A percentile compares a stretch with the other conserved stretches of the same genome.
These are phyloP conservation scores for Microcebus lehilahytsara DNA, from an alignment of 2,113 vertebrate genomes.

Conservation along the genomic window DNA sequence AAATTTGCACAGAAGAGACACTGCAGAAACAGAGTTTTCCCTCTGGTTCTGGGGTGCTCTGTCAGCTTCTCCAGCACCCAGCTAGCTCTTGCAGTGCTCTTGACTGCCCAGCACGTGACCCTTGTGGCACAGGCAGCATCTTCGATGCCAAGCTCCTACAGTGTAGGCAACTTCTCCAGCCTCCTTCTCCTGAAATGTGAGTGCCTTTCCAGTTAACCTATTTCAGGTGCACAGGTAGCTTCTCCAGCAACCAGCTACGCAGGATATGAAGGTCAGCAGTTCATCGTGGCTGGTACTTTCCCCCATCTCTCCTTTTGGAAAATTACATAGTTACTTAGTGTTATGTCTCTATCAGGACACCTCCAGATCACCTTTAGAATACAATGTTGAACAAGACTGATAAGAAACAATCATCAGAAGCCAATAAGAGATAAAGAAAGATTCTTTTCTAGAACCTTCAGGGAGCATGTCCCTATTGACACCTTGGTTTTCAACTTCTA, in stretches of 20 bases:
- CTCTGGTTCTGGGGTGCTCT: not conserved
- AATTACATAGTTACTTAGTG: not conserved
- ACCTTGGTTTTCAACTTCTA: not conserved
- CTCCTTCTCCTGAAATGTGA: not conserved
- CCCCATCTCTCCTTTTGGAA: not conserved
- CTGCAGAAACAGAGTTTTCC: not conserved
- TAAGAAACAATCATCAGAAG: not conserved
- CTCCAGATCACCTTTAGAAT: not conserved
- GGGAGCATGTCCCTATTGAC: not conserved
- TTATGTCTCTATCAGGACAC: not conserved
- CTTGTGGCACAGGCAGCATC: not conserved
- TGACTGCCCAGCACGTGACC: not conserved
- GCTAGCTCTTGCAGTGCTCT: not conserved
- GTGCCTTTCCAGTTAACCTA: not conserved
- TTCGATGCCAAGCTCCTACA: not conserved
- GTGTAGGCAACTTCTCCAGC: not conserved
- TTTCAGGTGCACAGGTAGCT: not conserved
- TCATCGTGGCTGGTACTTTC: not conserved
- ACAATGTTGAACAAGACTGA: not conserved
- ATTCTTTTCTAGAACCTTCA: not conserved
- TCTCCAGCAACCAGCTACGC: not conserved
- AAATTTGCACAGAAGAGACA: not conserved
- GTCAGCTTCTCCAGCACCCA: not conserved
- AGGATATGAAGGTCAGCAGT: not conserved
- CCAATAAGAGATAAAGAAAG: not conserved